phyloP scores from a whole-genome alignment of 2,113 vertebrate genomes.

The chimpanzee (Pan troglodytes) region NHGRI_mPanTro3-v2.1_pri NC_072408.2:130219001-130219500 shows the following conservation, averaged over 20 bases:
- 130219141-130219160: conserved; percentile 44
- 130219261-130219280: not conserved
- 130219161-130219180: not conserved
- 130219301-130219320: not conserved
- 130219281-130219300: conserved; percentile 5
- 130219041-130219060: not conserved
- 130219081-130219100: not conserved
- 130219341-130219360: not conserved
- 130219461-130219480: conserved; percentile 23
- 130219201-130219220: not conserved
- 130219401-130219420: conserved; percentile 34
- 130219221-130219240: not conserved
- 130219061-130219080: not conserved
- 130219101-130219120: not conserved
- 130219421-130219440: conserved; percentile 34
- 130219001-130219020: not conserved
- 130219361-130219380: conserved; percentile 24
- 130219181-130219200: not conserved
- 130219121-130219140: not conserved
- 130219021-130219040: not conserved
- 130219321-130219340: not conserved
- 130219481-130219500: conserved; percentile 38
- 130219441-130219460: not conserved
- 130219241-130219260: not conserved
- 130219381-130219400: not conserved